A percentile compares a stretch with the other conserved stretches of the same genome.
phyloP scores from a whole-genome alignment of 2,797 vertebrate genomes.

The Micrastur ruficollis region DNA sequence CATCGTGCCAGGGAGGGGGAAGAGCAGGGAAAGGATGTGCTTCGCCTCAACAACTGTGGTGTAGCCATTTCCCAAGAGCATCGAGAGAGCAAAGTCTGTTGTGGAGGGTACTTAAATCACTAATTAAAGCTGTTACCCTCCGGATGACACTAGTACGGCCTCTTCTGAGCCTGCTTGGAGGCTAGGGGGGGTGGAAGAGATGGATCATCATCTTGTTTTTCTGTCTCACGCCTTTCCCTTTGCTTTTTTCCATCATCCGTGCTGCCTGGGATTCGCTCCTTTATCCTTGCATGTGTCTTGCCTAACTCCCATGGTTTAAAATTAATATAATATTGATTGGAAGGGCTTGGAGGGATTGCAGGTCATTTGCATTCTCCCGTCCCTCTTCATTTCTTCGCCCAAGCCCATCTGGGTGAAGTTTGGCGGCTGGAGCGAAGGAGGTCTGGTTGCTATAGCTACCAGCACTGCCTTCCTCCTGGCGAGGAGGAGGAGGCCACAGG shows the following conservation, averaged over 20 bases:
- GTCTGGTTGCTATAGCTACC: conserved; percentile 50
- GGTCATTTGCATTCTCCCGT: not conserved
- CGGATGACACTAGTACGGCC: not conserved
- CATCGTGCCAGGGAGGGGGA: not conserved
- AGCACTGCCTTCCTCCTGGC: not conserved
- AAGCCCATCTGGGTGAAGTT: not conserved
- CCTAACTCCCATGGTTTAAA: not conserved
- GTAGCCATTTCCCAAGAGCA: not conserved
- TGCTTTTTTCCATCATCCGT: accelerated
- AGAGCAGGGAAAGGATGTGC: not conserved
- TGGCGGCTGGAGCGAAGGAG: not conserved
- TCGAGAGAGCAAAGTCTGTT: not conserved
- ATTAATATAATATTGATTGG: not conserved
- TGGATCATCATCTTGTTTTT: not conserved
- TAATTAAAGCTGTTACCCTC: not conserved
- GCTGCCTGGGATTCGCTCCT: not conserved
- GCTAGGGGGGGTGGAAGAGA: not conserved
- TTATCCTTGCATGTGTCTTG: not conserved
- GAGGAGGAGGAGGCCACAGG: not conserved
- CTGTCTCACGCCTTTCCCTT: not conserved
- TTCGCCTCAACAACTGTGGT: accelerated
- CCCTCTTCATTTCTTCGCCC: not conserved
- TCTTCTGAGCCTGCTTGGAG: not conserved
- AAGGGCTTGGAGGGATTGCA: not conserved
- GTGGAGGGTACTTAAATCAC: not conserved